phyloP scores from a whole-genome alignment of 2,797 vertebrate species.

The Sebastes glaucus region DNA sequence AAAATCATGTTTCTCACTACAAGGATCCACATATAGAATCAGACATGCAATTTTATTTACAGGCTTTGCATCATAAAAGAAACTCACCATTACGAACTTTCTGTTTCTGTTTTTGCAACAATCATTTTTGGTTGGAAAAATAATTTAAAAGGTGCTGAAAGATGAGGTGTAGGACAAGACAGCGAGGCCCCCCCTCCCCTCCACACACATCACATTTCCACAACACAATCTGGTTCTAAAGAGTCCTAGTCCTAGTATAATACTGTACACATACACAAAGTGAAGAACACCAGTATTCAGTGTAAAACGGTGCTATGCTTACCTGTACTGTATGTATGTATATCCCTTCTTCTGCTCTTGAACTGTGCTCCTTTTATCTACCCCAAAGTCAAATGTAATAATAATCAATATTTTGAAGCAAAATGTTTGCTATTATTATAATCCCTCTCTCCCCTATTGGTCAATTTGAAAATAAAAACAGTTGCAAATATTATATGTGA shows the following conservation, averaged over 20 bases:
- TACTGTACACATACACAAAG: slow-evolving; percentile 73
- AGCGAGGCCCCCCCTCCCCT: not conserved
- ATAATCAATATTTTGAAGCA: slow-evolving; percentile 78
- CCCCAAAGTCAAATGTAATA: slow-evolving; percentile 78
- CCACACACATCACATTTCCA: slow-evolving; percentile 53
- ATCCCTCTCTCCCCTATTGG: slow-evolving; percentile 60
- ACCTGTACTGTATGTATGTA: slow-evolving; percentile 80
- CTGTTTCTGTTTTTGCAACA: slow-evolving; percentile 22
- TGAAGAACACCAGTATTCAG: slow-evolving; percentile 76
- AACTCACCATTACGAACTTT: slow-evolving; percentile 27
- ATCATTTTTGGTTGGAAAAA: slow-evolving; percentile 10
- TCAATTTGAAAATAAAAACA: slow-evolving; percentile 81
- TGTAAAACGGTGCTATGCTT: slow-evolving; percentile 83
- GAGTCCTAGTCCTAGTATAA: slow-evolving; percentile 59
- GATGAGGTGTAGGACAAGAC: slow-evolving; percentile 38
- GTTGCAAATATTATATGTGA: slow-evolving; percentile 72
- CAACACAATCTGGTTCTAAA: slow-evolving; percentile 61
- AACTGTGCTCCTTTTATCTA: slow-evolving; percentile 79
- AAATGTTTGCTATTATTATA: slow-evolving; percentile 78
- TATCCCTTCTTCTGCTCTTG: slow-evolving; percentile 72
- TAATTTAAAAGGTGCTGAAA: slow-evolving; percentile 21
- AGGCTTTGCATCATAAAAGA: slow-evolving; percentile 40
- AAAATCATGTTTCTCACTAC: slow-evolving; percentile 27
- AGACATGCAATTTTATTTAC: slow-evolving; percentile 38
- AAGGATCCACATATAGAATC: slow-evolving; percentile 28